Conservation (phyloP, 2,113 vertebrate genomes). For the Atlantisia rogersi region DNA sequence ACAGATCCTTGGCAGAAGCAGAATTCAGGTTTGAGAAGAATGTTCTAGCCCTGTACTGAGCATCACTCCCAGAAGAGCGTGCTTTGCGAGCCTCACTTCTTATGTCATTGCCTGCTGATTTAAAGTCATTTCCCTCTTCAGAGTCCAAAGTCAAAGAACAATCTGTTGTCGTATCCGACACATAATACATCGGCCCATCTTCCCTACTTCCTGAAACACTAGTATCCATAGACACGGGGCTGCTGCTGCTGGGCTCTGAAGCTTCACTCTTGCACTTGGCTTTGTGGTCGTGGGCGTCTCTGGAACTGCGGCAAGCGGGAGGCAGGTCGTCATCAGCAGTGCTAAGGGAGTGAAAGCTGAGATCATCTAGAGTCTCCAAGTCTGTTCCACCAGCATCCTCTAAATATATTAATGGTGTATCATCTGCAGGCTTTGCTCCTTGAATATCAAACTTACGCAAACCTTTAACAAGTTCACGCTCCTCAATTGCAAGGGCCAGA, state of each 20-base stretch:
- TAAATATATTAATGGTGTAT: conserved; percentile 59
- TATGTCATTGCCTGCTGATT: conserved; percentile 34
- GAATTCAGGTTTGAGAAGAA: conserved; percentile 73
- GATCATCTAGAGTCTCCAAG: conserved; percentile 60
- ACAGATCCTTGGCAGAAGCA: conserved; percentile 42
- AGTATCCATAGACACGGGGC: conserved; percentile 76
- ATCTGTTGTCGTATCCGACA: conserved; percentile 84
- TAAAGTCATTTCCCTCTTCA: conserved; percentile 81
- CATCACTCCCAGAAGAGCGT: neutral
- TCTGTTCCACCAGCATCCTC: conserved; percentile 70
- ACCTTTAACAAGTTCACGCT: conserved; percentile 82
- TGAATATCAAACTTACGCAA: conserved; percentile 81
- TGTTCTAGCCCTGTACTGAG: conserved; percentile 59
- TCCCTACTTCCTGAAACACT: conserved; percentile 77
- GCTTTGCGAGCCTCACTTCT: conserved; percentile 2
- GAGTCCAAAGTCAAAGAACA: conserved; percentile 88
- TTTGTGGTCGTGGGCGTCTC: conserved; percentile 33
- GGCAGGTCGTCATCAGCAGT: conserved; percentile 5
- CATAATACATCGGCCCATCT: conserved; percentile 57
- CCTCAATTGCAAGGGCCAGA: conserved; percentile 82
- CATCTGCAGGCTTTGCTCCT: conserved; percentile 73
- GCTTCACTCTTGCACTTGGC: conserved; percentile 65
- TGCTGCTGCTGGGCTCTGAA: conserved; percentile 78
- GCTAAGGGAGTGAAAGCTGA: conserved; percentile 49
- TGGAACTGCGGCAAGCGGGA: conserved; percentile 46